A percentile compares a stretch with the other conserved stretches of the same genome.
Evolutionary conservation across 2,797 vertebrate genomes (phyloP).

Genomic region (Mallotus villosus): DNA sequence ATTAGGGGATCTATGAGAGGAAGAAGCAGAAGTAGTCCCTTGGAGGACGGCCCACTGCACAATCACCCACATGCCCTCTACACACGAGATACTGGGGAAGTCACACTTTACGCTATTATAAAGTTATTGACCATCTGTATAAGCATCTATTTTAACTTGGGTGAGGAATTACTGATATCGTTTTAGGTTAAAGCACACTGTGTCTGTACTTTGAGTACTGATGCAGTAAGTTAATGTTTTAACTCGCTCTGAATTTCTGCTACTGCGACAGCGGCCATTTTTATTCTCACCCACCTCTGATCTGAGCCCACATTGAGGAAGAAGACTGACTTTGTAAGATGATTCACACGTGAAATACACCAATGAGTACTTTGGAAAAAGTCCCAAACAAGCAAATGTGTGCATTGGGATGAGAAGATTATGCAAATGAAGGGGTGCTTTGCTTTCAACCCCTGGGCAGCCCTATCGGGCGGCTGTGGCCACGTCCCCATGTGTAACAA

Average conservation of each 20-base stretch:
- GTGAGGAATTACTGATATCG: background rate
- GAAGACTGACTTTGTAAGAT: background rate
- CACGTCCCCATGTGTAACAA: slow-evolving; percentile 57
- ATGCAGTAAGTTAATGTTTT: background rate
- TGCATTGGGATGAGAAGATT: slow-evolving; percentile 57
- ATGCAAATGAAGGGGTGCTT: slow-evolving; percentile 61
- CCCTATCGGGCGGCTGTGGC: slow-evolving; percentile 44
- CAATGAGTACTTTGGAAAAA: slow-evolving; percentile 41
- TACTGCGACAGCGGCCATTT: background rate
- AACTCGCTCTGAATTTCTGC: background rate
- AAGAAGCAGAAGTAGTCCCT: slow-evolving; percentile 54
- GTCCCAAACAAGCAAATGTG: slow-evolving; percentile 65
- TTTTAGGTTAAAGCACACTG: background rate
- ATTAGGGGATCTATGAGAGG: slow-evolving; percentile 65
- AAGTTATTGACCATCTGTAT: background rate
- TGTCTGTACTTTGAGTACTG: background rate
- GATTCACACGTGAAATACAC: background rate
- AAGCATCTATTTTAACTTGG: background rate
- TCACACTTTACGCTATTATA: slow-evolving; percentile 47
- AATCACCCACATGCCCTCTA: slow-evolving; percentile 40
- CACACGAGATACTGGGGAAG: slow-evolving; percentile 43
- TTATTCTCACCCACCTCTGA: background rate
- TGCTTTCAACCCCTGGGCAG: slow-evolving; percentile 48
- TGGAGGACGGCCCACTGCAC: slow-evolving; percentile 57
- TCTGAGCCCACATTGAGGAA: background rate